These are phyloP conservation scores for Cyanistes caeruleus DNA, from an alignment of 2,113 vertebrate genomes.

Conservation along the genomic window DNA sequence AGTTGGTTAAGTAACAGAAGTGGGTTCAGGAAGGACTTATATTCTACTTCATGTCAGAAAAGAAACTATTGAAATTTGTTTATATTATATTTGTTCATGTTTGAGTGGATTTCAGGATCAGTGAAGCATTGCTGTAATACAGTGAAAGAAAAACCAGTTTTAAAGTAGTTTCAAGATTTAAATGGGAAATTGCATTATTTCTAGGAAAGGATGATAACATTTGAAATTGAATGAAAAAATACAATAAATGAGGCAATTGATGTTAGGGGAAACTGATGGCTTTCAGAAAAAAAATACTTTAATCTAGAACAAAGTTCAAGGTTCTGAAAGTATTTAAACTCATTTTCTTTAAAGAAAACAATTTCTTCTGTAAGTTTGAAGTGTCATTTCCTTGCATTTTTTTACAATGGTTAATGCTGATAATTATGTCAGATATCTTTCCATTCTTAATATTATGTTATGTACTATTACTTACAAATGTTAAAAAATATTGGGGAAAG, in stretches of 20 bases:
- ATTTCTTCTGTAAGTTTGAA: too few species aligned
- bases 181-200: neutral
- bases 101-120: neutral
- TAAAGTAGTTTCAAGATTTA: neutral
- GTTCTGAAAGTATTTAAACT: too few species aligned
- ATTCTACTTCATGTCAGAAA: neutral
- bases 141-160: neutral
- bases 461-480: neutral
- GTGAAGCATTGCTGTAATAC: neutral
- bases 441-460: neutral
- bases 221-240: neutral
- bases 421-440: neutral
- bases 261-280: neutral
- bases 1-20: neutral
- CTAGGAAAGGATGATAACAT: neutral
- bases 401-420: neutral
- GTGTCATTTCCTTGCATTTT: too few species aligned
- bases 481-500: neutral
- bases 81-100: neutral
- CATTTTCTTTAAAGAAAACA: too few species aligned
- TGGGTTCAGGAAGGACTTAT: neutral
- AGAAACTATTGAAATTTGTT: neutral
- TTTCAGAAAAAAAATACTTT: neutral
- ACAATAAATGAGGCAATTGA: neutral
- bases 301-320: neutral